A percentile compares a stretch with the other conserved stretches of the same genome.
Conservation (phyloP, 2,113 vertebrate genomes). For the Siniperca knerii region DNA sequence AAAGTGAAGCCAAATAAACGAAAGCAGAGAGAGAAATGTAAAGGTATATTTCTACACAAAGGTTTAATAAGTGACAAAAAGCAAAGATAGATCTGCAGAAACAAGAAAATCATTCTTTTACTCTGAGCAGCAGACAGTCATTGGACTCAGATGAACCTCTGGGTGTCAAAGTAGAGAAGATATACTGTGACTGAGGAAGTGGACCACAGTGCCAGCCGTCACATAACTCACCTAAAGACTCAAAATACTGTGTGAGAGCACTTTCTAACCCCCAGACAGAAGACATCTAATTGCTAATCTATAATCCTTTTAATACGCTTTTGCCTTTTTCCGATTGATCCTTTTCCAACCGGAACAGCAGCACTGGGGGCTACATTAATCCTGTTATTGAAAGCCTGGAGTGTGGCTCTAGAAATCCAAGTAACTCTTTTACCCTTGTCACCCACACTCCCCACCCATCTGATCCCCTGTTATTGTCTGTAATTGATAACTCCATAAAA, state of each 20-base stretch:
- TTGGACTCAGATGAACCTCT: conserved; percentile 16
- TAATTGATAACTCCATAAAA: conserved; percentile 76
- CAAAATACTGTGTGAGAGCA: conserved; percentile 70
- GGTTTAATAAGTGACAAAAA: neutral
- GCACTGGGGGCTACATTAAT: conserved; percentile 91
- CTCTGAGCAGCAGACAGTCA: neutral
- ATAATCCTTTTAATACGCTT: conserved; percentile 97
- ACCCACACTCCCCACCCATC: conserved; percentile 61
- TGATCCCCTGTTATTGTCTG: conserved; percentile 68
- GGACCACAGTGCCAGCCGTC: conserved; percentile 79
- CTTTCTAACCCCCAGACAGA: conserved; percentile 87
- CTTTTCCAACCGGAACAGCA: conserved; percentile 90
- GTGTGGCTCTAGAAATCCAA: conserved; percentile 81
- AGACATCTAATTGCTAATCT: conserved; percentile 98
- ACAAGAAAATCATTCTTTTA: neutral
- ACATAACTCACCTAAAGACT: conserved; percentile 85
- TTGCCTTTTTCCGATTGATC: conserved; percentile 93
- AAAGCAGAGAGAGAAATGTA: neutral
- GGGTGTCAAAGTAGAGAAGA: conserved; percentile 53
- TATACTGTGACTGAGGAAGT: conserved; percentile 68
- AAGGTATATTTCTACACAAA: neutral
- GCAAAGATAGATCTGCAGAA: neutral
- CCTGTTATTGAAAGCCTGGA: conserved; percentile 91
- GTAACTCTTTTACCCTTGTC: conserved; percentile 78
- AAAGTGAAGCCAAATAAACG: neutral